Conservation (phyloP, 2,797 vertebrate genomes). For the Gadopsis bispinosus region DNA sequence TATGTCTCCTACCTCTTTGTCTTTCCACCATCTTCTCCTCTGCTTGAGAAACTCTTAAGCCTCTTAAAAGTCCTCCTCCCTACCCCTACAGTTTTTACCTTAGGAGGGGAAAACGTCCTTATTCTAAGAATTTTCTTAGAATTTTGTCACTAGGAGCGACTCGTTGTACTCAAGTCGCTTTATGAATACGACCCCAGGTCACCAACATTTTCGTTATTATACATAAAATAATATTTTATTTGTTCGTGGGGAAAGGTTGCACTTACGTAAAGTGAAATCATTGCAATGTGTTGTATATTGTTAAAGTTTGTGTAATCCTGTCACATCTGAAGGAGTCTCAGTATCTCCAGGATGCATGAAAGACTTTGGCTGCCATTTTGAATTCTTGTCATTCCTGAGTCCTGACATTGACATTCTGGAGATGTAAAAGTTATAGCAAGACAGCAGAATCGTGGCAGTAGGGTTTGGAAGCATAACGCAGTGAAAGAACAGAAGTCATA, state of each 20-base stretch:
- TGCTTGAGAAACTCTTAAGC: too few relatives aligned
- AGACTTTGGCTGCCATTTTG: constrained; percentile 20
- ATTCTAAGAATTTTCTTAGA: too few relatives aligned
- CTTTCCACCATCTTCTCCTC: too few relatives aligned
- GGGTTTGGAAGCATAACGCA: neutral
- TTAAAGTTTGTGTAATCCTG: constrained; percentile 1
- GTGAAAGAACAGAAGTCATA: neutral
- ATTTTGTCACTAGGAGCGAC: too few relatives aligned
- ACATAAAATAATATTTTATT: neutral
- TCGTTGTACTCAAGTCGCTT: too few relatives aligned
- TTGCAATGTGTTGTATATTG: neutral
- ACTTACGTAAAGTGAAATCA: neutral
- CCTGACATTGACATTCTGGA: constrained; percentile 16
- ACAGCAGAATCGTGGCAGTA: neutral
- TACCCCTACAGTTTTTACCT: too few relatives aligned
- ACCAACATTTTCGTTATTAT: too few relatives aligned
- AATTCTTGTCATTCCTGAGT: constrained; percentile 33
- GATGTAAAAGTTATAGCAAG: neutral
- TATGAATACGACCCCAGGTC: too few relatives aligned
- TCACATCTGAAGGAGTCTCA: neutral
- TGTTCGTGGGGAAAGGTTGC: neutral
- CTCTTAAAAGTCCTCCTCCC: too few relatives aligned
- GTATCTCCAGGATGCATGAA: neutral
- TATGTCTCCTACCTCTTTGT: too few relatives aligned
- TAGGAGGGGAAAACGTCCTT: too few relatives aligned